Percentiles rank a stretch among this genome's conserved stretches.
Evolutionary conservation across 2,888 invertebrate genomes (phyloP).

Genomic region (Unio delphinus): DNA sequence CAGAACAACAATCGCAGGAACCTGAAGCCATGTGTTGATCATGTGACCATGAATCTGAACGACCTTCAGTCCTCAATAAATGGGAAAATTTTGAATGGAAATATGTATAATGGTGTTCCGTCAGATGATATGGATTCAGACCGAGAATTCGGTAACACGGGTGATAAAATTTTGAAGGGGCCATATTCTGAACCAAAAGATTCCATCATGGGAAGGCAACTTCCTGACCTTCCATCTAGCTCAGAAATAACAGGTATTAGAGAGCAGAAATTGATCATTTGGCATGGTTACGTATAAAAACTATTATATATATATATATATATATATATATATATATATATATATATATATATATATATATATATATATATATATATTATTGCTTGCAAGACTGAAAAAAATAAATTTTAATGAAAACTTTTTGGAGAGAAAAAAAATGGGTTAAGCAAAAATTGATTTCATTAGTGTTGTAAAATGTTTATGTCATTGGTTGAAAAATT

Average conservation of each 20-base stretch:
- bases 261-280: background rate
- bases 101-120: slow-evolving; percentile 71
- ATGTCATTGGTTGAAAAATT: no score
- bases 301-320: background rate
- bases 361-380: no score
- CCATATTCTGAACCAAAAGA: slow-evolving; percentile 60
- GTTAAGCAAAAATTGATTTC: no score
- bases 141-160: slow-evolving; percentile 46
- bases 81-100: slow-evolving; percentile 69
- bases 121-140: slow-evolving; percentile 70
- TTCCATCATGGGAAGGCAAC: slow-evolving; percentile 64
- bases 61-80: slow-evolving; percentile 65
- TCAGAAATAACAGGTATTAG: slow-evolving; percentile 45
- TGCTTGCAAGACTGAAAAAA: no score
- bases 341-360: no score
- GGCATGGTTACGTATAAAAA: no score
- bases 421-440: no score
- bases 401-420: no score
- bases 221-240: slow-evolving; percentile 65
- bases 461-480: no score
- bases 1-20: slow-evolving; percentile 61
- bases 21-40: slow-evolving; percentile 58
- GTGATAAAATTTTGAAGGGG: slow-evolving; percentile 49
- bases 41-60: slow-evolving; percentile 80
- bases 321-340: no score